These are phyloP conservation scores for Erythrolamprus reginae DNA, from an alignment of 2,113 vertebrate species.

Conservation along the genomic window DNA sequence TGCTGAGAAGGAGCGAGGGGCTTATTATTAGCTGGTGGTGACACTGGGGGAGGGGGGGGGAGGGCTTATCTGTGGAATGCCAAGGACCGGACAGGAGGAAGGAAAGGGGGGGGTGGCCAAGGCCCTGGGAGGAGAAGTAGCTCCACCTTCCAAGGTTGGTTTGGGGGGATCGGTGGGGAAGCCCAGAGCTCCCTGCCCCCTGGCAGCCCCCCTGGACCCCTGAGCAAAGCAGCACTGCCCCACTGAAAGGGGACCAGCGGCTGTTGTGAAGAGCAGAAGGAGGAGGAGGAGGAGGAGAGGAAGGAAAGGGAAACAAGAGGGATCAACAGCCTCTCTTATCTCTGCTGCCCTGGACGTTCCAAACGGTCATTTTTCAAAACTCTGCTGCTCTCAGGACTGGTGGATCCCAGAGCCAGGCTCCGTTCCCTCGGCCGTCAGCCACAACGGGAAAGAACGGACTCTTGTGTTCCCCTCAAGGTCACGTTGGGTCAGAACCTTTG, in stretches of 20 bases:
- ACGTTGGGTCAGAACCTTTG: conserved; percentile 23
- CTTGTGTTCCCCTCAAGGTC: conserved; percentile 53
- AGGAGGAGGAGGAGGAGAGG: conserved; percentile 50
- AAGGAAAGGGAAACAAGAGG: conserved; percentile 38
- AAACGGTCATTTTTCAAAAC: conserved; percentile 20
- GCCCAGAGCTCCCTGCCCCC: background rate
- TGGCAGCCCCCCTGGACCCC: conserved; percentile 17
- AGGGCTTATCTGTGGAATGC: conserved; percentile 22
- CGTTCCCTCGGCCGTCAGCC: accelerated
- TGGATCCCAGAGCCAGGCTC: background rate
- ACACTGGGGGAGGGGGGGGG: background rate
- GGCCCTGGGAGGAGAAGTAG: background rate
- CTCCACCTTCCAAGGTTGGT: background rate
- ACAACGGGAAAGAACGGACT: conserved; percentile 60
- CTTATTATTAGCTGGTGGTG: conserved; percentile 60
- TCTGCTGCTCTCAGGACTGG: background rate
- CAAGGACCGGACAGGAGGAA: conserved; percentile 9
- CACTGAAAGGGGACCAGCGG: conserved; percentile 39
- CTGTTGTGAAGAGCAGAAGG: conserved; percentile 67
- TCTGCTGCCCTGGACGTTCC: conserved; percentile 12
- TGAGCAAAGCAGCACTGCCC: background rate
- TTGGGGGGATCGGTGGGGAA: background rate
- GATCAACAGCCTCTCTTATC: conserved; percentile 55
- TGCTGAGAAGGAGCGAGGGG: conserved; percentile 41
- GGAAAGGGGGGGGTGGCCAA: background rate